phyloP scores from a whole-genome alignment of 2,888 invertebrate species.

The Drosophila lutescens region DNA sequence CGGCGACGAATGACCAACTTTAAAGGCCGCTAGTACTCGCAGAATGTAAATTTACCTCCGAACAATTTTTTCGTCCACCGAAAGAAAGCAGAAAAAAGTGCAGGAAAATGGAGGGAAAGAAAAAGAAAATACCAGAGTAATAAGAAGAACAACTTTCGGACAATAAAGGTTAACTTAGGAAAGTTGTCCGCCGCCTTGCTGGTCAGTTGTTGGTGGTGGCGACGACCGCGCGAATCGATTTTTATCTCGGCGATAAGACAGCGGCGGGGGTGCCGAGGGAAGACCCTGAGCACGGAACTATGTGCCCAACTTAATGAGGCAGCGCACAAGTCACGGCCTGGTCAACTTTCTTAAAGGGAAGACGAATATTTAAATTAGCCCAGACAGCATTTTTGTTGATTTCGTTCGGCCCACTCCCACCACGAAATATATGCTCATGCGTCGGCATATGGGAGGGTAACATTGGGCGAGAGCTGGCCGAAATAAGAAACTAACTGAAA shows the following conservation, averaged over 20 bases:
- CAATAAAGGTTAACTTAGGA: constrained; percentile 80
- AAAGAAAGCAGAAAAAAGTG: constrained; percentile 36
- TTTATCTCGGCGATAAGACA: constrained; percentile 67
- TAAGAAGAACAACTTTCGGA: constrained; percentile 75
- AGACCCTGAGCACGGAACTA: constrained; percentile 44
- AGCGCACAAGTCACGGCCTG: constrained; percentile 68
- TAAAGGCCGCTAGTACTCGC: constrained; percentile 53
- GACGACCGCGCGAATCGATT: constrained; percentile 81
- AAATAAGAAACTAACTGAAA: constrained; percentile 66
- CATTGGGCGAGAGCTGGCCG: constrained; percentile 27
- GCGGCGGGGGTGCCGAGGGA: background rate
- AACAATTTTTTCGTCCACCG: constrained; percentile 25
- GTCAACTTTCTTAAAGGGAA: constrained; percentile 72
- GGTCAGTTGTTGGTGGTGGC: constrained; percentile 53
- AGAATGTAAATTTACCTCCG: constrained; percentile 69
- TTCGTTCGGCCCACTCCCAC: constrained; percentile 2
- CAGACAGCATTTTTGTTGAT: constrained; percentile 46
- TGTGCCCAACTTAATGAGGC: constrained; percentile 77
- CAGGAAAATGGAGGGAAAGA: constrained; percentile 39
- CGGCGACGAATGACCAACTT: constrained; percentile 51
- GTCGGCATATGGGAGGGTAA: constrained; percentile 34
- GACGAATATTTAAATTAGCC: constrained; percentile 70
- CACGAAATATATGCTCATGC: constrained; percentile 70
- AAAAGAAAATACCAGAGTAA: constrained; percentile 49
- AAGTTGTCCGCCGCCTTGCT: constrained; percentile 59